Evolutionary conservation across 2,797 vertebrate species (phyloP).

Genomic region (Hydrophis major): DNA sequence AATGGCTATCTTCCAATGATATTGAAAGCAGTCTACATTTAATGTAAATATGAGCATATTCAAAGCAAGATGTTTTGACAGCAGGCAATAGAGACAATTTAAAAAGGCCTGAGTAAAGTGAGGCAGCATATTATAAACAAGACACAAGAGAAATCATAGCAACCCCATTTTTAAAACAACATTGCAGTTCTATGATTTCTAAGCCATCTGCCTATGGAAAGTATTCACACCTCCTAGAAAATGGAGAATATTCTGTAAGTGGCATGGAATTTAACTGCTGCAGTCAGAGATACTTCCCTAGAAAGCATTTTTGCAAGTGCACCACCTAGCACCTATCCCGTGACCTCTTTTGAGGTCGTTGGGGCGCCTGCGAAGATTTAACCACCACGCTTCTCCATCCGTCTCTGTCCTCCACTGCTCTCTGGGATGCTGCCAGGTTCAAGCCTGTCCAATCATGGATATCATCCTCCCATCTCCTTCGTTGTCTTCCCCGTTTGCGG

Average conservation of each 20-base stretch:
- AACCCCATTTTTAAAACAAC: background rate
- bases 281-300: background rate
- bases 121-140: conserved; percentile 17
- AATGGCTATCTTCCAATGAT: background rate
- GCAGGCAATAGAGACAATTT: background rate
- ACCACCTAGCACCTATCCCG: too few relatives aligned
- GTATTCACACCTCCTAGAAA: background rate
- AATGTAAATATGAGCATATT: background rate
- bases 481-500: too few relatives aligned
- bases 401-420: too few relatives aligned
- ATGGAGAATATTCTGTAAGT: background rate
- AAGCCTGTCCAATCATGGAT: too few relatives aligned
- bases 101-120: background rate
- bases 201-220: background rate
- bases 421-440: too few relatives aligned
- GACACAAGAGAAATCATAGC: background rate
- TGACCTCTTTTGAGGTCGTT: too few relatives aligned
- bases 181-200: background rate
- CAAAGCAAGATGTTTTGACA: conserved; percentile 7
- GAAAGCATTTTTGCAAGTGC: background rate
- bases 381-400: too few relatives aligned
- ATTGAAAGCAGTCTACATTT: background rate
- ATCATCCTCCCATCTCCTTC: too few relatives aligned
- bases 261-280: background rate
- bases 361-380: too few relatives aligned